Evolutionary conservation across 2,113 vertebrate species (phyloP).

Genomic region (Osmerus eperlanus): DNA sequence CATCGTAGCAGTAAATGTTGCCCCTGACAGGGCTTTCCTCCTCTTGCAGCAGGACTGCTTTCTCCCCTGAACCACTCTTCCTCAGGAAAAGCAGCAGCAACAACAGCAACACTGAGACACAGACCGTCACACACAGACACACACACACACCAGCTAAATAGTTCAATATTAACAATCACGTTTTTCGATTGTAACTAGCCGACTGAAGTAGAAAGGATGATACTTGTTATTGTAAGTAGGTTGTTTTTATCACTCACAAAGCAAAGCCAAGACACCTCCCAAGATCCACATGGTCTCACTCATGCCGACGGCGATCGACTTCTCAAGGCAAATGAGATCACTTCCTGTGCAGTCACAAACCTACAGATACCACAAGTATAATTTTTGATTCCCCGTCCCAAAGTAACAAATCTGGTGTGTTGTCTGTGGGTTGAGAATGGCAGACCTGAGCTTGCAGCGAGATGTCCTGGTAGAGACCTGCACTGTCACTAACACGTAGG

Average conservation of each 20-base stretch:
- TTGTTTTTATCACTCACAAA: constrained; percentile 14
- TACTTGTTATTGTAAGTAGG: background rate
- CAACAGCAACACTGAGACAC: background rate
- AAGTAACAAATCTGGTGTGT: too few relatives aligned
- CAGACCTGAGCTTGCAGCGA: background rate
- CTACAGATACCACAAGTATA: background rate
- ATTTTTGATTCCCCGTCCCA: too few relatives aligned
- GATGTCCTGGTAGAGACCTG: constrained; percentile 11
- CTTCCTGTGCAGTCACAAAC: constrained; percentile 30
- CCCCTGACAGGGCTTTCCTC: background rate
- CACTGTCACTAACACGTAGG: constrained; percentile 11
- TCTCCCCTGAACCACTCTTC: background rate
- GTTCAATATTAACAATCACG: too few relatives aligned
- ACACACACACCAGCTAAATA: constrained; percentile 43
- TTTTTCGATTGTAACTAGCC: too few relatives aligned
- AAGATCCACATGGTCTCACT: background rate
- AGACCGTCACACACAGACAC: constrained; percentile 29
- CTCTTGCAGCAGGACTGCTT: background rate
- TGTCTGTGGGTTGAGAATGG: background rate
- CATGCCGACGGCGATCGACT: background rate
- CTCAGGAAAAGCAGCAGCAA: background rate
- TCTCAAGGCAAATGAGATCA: constrained; percentile 2
- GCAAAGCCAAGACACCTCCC: constrained; percentile 14
- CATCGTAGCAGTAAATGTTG: constrained; percentile 7
- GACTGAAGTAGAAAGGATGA: too few relatives aligned